A percentile compares a stretch with the other conserved stretches of the same genome.
Evolutionary conservation across 2,113 vertebrate genomes (phyloP).

Genomic region (Coptodon rendalli): DNA sequence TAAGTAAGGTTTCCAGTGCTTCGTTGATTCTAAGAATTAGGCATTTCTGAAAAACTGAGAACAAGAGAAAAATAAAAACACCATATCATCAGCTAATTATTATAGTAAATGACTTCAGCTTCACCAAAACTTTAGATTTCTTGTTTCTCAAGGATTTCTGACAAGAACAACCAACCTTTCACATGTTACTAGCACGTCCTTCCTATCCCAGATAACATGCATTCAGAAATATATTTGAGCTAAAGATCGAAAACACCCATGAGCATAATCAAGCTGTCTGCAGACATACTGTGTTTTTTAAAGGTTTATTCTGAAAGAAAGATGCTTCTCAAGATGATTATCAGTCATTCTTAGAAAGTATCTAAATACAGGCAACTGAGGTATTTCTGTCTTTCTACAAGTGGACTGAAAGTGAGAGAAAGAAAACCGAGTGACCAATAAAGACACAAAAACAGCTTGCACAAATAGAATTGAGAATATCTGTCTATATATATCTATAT

Average conservation of each 20-base stretch:
- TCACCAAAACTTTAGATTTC: not conserved
- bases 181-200: not conserved
- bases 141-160: not conserved
- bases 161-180: not conserved
- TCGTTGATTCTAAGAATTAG: not conserved
- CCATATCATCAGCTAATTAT: not conserved
- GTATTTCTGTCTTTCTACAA: constrained; percentile 70
- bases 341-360: constrained; percentile 69
- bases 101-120: not conserved
- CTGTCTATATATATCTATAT: not conserved
- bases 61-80: not conserved
- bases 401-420: not conserved
- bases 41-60: not conserved
- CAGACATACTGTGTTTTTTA: constrained; percentile 22
- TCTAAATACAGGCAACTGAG: constrained; percentile 78
- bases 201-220: not conserved
- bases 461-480: not conserved
- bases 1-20: not conserved
- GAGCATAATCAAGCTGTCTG: not conserved
- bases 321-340: constrained; percentile 51
- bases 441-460: not conserved
- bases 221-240: not conserved
- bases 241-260: not conserved
- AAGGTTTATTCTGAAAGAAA: constrained; percentile 68
- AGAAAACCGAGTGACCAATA: not conserved